Evolutionary conservation across 2,113 vertebrate genomes (phyloP).

Genomic region (Myiopsitta monachus): DNA sequence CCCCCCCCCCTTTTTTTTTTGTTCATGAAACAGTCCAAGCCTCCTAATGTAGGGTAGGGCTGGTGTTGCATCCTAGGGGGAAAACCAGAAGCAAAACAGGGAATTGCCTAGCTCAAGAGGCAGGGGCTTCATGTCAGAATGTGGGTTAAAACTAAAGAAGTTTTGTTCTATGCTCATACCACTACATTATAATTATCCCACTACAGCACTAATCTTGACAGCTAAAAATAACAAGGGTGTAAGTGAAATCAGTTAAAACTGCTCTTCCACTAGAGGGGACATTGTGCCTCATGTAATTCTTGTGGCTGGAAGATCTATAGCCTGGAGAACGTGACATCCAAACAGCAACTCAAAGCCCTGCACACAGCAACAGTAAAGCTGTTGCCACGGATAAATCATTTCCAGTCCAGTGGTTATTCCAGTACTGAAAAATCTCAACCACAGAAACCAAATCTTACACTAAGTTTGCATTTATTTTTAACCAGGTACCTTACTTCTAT

Average conservation of each 20-base stretch:
- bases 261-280: background rate
- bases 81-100: background rate
- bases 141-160: background rate
- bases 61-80: background rate
- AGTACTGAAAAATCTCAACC: background rate
- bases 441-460: background rate
- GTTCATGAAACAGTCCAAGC: background rate
- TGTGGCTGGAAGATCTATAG: background rate
- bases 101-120: background rate
- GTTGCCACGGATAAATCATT: background rate
- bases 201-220: background rate
- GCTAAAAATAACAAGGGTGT: background rate
- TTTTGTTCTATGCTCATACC: background rate
- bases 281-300: background rate
- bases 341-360: background rate
- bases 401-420: background rate
- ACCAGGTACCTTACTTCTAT: background rate
- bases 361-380: background rate
- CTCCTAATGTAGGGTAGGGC: background rate
- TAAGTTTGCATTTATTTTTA: slow-evolving; percentile 23
- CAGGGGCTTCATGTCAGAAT: background rate
- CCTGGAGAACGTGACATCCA: background rate
- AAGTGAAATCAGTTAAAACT: background rate
- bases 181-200: background rate
- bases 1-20: background rate